Conservation (phyloP, 1,140 invertebrate genomes). For the Semibalanus balanoides region DNA sequence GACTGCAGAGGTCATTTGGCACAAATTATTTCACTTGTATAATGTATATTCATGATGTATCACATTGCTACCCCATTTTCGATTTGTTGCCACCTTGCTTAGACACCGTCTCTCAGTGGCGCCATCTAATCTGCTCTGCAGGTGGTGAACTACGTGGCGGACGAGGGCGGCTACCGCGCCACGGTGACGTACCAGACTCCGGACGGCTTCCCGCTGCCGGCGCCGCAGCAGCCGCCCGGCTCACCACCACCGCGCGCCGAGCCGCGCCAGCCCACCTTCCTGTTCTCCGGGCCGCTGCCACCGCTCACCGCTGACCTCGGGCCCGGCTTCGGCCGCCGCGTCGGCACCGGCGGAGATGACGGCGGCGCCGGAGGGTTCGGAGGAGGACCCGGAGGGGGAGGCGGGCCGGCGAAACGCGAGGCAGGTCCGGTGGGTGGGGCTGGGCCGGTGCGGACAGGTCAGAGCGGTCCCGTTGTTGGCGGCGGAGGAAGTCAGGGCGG, state of each 20-base stretch:
- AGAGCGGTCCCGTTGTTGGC: too few species aligned
- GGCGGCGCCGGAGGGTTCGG: too few species aligned
- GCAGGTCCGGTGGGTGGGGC: neutral
- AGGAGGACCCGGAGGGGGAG: neutral
- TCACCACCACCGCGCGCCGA: neutral
- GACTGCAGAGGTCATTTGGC: too few species aligned
- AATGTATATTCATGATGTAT: too few species aligned
- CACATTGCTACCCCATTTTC: too few species aligned
- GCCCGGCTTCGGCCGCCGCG: neutral
- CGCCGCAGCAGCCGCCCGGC: neutral
- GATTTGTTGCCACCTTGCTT: too few species aligned
- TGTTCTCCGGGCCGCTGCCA: neutral
- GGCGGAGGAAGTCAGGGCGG: too few species aligned
- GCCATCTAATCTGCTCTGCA: too few species aligned
- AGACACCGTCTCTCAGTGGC: too few species aligned
- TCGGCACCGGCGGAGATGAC: too few species aligned
- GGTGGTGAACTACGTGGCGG: conserved; percentile 27
- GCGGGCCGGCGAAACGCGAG: neutral
- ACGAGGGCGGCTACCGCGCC: conserved; percentile 26
- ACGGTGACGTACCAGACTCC: conserved; percentile 23
- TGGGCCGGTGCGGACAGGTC: too few species aligned
- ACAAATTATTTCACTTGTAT: too few species aligned
- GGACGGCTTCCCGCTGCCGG: neutral
- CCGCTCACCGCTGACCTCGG: neutral
- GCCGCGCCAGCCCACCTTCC: neutral